Evolutionary conservation across 2,797 vertebrate species (phyloP).

Genomic region (Chelonia mydas): DNA sequence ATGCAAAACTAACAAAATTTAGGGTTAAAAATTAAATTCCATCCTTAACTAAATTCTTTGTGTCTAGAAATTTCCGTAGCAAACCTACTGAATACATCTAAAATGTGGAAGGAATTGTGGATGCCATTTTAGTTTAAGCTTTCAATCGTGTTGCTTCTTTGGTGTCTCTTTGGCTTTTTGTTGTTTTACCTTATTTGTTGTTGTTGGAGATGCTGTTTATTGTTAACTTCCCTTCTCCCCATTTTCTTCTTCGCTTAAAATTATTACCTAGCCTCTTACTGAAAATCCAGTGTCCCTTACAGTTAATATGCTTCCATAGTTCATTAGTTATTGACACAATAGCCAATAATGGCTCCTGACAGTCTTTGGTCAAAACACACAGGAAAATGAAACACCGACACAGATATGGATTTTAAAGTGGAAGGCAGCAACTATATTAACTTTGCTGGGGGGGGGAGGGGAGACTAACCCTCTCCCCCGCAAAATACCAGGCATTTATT

Average conservation of each 20-base stretch:
- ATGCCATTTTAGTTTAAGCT: not conserved
- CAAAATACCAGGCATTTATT: not conserved
- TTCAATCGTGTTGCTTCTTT: not conserved
- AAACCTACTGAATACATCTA: not conserved
- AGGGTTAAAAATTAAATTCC: slow-evolving; percentile 11
- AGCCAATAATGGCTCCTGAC: not conserved
- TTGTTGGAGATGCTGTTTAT: not conserved
- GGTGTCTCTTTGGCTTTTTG: not conserved
- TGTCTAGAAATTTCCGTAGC: not conserved
- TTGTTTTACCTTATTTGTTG: not conserved
- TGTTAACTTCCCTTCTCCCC: not conserved
- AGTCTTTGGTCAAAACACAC: not conserved
- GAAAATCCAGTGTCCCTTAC: not conserved
- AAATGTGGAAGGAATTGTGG: slow-evolving; percentile 16
- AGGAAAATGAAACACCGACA: not conserved
- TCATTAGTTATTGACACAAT: not conserved
- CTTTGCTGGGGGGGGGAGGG: not conserved
- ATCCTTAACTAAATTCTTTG: not conserved
- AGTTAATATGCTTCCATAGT: not conserved
- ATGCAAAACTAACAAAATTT: not conserved
- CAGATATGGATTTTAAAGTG: not conserved
- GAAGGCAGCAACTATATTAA: not conserved
- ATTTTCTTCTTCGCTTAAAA: not conserved
- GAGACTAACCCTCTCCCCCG: not conserved
- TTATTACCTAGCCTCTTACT: not conserved